Base-by-base conservation (phyloP, 1,140 invertebrate genomes). In the Drosophila obscura region DNA sequence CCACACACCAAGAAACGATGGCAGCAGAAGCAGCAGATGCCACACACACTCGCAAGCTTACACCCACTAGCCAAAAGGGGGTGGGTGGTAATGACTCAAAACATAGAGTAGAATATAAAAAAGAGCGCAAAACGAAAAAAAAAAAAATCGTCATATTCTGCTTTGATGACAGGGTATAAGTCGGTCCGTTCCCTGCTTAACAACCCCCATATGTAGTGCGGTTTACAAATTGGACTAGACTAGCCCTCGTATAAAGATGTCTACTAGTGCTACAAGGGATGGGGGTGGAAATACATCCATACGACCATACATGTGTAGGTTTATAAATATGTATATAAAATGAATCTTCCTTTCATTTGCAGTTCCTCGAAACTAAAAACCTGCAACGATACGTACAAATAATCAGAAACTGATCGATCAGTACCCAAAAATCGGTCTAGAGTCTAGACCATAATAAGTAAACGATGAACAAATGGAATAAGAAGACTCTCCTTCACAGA, bases 61-160 rank as follows among this genome's bases (percentile, higher is more conserved):
- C 45, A 52, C 39, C 66, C 57, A 82, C 53, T 59, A 22, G 11
- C 35, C 35, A 45, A 59, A 66, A 26, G 51, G 65, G 83, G 79
- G 84, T 83, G 83, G 84, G 83, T 88, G 76, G 83, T 83, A 88
- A 88, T 88, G 84, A 88, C 84, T 88, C 83, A 88, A 88, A 89
- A 88, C 84, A 79, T 74, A 85, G 75, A 71, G 77, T 68, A 68
- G 61, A 61, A 80, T 28, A 62, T 57, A 72, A 80, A 77, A 78
- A 73, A 41, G 59, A 77, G 73, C 57, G 53, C 53, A 73, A 62
- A 69, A 60, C 67, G 80, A 43, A 78, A 83, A 53, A 48, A 84
- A 63, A 76, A 71, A 80, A 82, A 82, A 72, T 82, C 75, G 67
- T 85, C 79, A 79, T 75, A 88, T 85, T 82, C 79, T 61, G 82